These are phyloP conservation scores for Psylliodes chrysocephalus DNA, from an alignment of 2,888 invertebrate genomes.

Conservation along the genomic window DNA sequence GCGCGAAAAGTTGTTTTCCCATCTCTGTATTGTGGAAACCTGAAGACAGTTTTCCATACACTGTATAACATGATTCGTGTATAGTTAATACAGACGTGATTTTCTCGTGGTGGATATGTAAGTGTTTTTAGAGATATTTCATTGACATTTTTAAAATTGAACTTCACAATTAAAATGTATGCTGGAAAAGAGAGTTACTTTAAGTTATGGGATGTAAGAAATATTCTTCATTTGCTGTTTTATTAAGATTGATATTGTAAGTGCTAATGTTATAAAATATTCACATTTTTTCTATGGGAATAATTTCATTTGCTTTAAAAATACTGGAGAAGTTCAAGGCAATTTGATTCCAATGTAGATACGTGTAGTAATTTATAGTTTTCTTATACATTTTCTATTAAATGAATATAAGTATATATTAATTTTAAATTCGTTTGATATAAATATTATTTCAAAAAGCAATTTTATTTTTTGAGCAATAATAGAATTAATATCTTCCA, in stretches of 20 bases:
- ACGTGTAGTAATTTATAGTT: too few species aligned
- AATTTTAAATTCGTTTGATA: neutral
- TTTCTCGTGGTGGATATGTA: constrained; percentile 33
- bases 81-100: constrained; percentile 22
- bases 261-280: constrained; percentile 5
- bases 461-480: too few species aligned
- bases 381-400: too few species aligned
- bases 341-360: too few species aligned
- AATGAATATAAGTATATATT: too few species aligned
- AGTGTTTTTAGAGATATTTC: constrained; percentile 14
- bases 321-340: too few species aligned
- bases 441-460: too few species aligned
- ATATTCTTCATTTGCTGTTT: neutral
- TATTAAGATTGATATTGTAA: neutral
- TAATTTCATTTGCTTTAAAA: neutral
- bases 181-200: neutral
- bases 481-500: too few species aligned
- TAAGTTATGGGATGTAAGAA: neutral
- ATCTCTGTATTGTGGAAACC: constrained; percentile 45
- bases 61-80: constrained; percentile 31
- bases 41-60: constrained; percentile 48
- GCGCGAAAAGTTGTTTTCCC: constrained; percentile 49
- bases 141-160: neutral
- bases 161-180: neutral
- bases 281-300: neutral